phyloP scores from a whole-genome alignment of 2,113 vertebrate species.

The Cheirogaleus medius region DNA sequence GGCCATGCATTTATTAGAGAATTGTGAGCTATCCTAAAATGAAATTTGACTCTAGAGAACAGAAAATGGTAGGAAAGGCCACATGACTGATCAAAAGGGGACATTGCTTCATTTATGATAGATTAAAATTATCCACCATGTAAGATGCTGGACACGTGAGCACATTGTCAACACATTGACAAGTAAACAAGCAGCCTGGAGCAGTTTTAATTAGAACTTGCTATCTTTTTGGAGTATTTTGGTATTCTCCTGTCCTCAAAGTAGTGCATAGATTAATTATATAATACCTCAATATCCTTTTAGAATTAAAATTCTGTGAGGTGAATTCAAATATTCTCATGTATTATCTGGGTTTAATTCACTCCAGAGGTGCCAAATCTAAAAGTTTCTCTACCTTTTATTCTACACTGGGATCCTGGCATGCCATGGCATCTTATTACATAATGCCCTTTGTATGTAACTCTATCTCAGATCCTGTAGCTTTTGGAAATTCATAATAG shows the following conservation, averaged over 20 bases:
- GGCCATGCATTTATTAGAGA: background rate
- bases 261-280: background rate
- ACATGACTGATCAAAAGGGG: background rate
- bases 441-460: background rate
- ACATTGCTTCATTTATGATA: background rate
- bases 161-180: background rate
- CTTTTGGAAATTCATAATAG: slow-evolving; percentile 15
- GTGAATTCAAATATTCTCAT: background rate
- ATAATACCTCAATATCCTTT: background rate
- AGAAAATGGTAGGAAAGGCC: background rate
- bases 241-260: background rate
- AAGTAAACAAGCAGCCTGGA: background rate
- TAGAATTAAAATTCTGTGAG: background rate
- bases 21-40: background rate
- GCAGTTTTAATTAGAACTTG: background rate
- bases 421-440: background rate
- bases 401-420: background rate
- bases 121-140: background rate
- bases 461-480: background rate
- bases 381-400: background rate
- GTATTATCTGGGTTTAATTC: background rate
- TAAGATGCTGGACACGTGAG: background rate
- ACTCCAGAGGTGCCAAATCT: background rate
- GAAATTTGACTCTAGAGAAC: background rate
- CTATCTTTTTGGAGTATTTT: background rate